A percentile compares a stretch with the other conserved stretches of the same genome.
Evolutionary conservation across 1,140 invertebrate genomes (phyloP).

Genomic region (Leptopilina clavipes): DNA sequence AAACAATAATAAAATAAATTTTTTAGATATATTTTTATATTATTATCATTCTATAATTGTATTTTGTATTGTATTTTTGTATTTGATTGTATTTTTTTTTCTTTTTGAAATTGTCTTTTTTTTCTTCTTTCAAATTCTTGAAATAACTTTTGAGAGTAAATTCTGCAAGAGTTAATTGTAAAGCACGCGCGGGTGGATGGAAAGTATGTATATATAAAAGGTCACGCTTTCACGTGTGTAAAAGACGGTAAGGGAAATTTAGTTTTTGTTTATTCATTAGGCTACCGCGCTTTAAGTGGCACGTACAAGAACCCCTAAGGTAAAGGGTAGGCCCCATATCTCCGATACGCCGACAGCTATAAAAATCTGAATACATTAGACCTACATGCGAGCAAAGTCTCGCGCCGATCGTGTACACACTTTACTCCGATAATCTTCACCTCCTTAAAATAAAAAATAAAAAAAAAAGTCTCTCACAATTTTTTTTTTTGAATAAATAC

Average conservation of each 20-base stretch:
- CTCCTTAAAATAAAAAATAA: slow-evolving; percentile 44
- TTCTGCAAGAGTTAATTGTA: too few relatives aligned
- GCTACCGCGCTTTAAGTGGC: slow-evolving; percentile 68
- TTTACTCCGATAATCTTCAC: slow-evolving; percentile 63
- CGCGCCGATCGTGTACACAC: slow-evolving; percentile 65
- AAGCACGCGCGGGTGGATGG: too few relatives aligned
- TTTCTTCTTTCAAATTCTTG: too few relatives aligned
- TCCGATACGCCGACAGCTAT: slow-evolving; percentile 73
- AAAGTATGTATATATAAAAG: slow-evolving; percentile 58
- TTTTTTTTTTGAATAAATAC: too few relatives aligned
- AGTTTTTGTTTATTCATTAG: slow-evolving; percentile 76
- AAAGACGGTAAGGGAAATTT: slow-evolving; percentile 69
- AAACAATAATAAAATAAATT: too few relatives aligned
- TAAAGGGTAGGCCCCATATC: slow-evolving; percentile 64
- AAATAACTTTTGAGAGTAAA: too few relatives aligned
- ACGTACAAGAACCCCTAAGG: slow-evolving; percentile 51
- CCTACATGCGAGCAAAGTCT: slow-evolving; percentile 65
- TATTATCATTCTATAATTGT: too few relatives aligned
- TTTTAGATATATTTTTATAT: too few relatives aligned
- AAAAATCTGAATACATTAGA: slow-evolving; percentile 76
- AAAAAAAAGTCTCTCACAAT: too few relatives aligned
- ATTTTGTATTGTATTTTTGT: too few relatives aligned
- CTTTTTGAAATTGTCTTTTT: slow-evolving; percentile 38
- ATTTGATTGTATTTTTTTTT: too few relatives aligned
- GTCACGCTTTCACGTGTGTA: slow-evolving; percentile 73